A percentile compares a stretch with the other conserved stretches of the same genome.
Evolutionary conservation across 1,140 invertebrate species (phyloP).

Genomic region (Artemia franciscana): DNA sequence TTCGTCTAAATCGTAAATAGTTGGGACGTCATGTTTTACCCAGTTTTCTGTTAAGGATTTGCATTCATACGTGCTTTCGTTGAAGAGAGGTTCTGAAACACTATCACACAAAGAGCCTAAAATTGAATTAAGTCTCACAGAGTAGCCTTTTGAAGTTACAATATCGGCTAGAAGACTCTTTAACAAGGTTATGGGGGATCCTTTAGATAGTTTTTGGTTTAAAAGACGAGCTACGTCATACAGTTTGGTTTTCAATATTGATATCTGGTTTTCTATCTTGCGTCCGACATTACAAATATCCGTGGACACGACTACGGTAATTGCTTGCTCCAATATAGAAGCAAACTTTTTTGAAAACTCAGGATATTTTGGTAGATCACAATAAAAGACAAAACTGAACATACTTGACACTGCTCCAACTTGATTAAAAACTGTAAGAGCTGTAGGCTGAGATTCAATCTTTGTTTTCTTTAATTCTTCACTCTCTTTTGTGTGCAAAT

Average conservation of each 20-base stretch:
- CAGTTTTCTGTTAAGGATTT: no score
- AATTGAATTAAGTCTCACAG: background rate
- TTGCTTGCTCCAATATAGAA: background rate
- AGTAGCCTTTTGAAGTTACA: background rate
- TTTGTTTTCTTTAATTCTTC: constrained; percentile 56
- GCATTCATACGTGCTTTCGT: background rate
- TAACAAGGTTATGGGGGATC: background rate
- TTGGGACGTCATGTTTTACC: no score
- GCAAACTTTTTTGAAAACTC: background rate
- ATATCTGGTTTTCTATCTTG: background rate
- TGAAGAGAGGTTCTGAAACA: background rate
- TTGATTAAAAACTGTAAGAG: constrained; percentile 61
- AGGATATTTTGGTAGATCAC: background rate
- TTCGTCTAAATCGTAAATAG: no score
- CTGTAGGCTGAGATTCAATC: constrained; percentile 2
- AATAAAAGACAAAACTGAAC: constrained; percentile 43
- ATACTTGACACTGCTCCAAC: constrained; percentile 86
- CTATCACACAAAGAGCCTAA: background rate
- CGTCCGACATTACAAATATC: background rate
- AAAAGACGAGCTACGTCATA: background rate
- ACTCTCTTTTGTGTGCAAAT: constrained; percentile 76
- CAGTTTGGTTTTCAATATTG: background rate
- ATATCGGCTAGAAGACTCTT: background rate
- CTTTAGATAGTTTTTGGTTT: background rate
- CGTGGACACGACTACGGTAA: background rate